These are phyloP conservation scores for Phymorhynchus buccinoides DNA, from an alignment of 1,140 invertebrate genomes.

Conservation along the genomic window DNA sequence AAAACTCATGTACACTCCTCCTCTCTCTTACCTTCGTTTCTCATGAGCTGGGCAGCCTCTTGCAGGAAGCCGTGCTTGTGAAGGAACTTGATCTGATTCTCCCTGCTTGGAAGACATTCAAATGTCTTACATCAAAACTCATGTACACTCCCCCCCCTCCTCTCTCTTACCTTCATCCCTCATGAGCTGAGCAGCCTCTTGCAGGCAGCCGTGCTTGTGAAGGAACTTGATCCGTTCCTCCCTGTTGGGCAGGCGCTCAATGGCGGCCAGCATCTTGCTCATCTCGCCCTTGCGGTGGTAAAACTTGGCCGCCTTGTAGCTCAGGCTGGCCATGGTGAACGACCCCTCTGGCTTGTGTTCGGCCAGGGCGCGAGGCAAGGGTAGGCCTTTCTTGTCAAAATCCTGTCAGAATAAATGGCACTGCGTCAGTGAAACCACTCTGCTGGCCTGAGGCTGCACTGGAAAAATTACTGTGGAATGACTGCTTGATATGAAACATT, in stretches of 20 bases:
- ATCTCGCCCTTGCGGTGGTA: constrained; percentile 49
- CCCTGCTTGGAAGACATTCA: too few relatives aligned
- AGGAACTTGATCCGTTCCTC: constrained; percentile 60
- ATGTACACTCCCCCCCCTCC: background rate
- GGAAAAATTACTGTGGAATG: too few relatives aligned
- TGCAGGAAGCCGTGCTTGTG: too few relatives aligned
- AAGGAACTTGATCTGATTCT: too few relatives aligned
- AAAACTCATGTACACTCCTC: too few relatives aligned
- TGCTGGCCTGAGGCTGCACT: too few relatives aligned
- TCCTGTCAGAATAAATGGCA: too few relatives aligned
- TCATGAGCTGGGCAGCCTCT: too few relatives aligned
- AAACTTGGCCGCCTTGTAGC: constrained; percentile 56
- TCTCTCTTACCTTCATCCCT: constrained; percentile 48
- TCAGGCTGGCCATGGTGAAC: constrained; percentile 50
- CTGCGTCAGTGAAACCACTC: too few relatives aligned
- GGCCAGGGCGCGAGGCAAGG: constrained; percentile 49
- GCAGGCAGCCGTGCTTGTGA: constrained; percentile 48
- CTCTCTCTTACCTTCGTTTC: too few relatives aligned
- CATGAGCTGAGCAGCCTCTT: constrained; percentile 53
- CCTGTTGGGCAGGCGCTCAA: constrained; percentile 50
- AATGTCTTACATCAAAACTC: too few relatives aligned
- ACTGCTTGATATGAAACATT: too few relatives aligned
- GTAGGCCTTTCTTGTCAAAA: constrained; percentile 41
- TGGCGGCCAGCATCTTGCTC: constrained; percentile 54
- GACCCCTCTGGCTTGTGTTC: constrained; percentile 49